These are phyloP conservation scores for Brachylomia viminalis DNA, from an alignment of 2,888 invertebrate species.

Conservation along the genomic window DNA sequence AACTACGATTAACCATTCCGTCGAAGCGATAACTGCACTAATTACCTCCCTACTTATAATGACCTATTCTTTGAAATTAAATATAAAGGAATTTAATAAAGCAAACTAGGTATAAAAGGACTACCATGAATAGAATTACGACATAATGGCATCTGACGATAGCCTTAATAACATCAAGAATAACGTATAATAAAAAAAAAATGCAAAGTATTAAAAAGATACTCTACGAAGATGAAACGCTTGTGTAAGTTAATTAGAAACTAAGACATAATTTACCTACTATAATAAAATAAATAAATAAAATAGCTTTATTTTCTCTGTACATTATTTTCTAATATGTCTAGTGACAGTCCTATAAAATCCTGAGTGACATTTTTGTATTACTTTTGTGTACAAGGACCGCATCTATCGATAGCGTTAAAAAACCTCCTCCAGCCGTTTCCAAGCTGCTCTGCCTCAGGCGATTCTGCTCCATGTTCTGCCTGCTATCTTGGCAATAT, in stretches of 20 bases:
- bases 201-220: conserved; percentile 20
- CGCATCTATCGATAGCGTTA: too few species aligned
- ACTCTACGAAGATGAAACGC: background rate
- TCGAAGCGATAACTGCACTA: background rate
- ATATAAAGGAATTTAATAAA: background rate
- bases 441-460: too few species aligned
- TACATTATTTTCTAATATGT: too few species aligned
- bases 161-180: background rate
- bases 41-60: conserved; percentile 8
- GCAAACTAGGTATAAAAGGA: conserved; percentile 17
- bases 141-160: background rate
- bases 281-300: too few species aligned
- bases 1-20: background rate
- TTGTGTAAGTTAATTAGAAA: conserved; percentile 22
- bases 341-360: too few species aligned
- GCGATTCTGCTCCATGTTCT: too few species aligned
- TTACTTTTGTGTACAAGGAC: too few species aligned
- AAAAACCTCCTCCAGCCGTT: too few species aligned
- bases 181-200: background rate
- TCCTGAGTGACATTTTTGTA: too few species aligned
- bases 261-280: too few species aligned
- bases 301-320: too few species aligned
- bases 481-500: too few species aligned
- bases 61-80: background rate
- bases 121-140: background rate